Evolutionary conservation across 2,888 invertebrate species (phyloP).

Genomic region (Leptopilina myrica): DNA sequence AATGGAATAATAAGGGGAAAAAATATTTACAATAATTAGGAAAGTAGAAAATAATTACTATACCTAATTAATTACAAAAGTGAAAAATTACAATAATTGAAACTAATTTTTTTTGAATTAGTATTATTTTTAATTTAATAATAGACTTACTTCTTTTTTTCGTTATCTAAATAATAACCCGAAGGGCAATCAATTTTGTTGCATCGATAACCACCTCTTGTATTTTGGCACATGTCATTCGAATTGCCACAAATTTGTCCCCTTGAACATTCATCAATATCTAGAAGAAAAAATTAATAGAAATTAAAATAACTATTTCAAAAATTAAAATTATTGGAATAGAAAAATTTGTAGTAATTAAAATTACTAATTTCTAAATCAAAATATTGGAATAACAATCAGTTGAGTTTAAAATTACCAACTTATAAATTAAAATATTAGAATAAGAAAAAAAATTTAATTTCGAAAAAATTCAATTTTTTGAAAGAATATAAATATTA

Average conservation of each 20-base stretch:
- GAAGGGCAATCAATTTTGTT: conserved; percentile 90
- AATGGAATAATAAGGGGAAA: too few species aligned
- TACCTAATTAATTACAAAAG: background rate
- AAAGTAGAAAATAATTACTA: background rate
- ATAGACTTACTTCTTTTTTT: conserved; percentile 87
- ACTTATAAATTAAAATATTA: too few species aligned
- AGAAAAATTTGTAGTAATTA: too few species aligned
- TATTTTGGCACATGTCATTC: conserved; percentile 92
- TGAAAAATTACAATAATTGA: too few species aligned
- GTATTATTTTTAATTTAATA: background rate
- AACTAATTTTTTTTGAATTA: too few species aligned
- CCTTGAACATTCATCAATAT: conserved; percentile 86
- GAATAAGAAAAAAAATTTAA: too few species aligned
- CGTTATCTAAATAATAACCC: conserved; percentile 87
- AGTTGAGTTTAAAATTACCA: too few species aligned
- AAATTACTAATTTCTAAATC: too few species aligned
- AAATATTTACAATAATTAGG: background rate
- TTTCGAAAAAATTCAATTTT: too few species aligned
- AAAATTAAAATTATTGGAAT: too few species aligned
- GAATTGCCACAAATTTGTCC: conserved; percentile 79
- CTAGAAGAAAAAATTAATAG: conserved; percentile 74
- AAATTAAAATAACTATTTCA: background rate
- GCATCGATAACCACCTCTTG: conserved; percentile 92
- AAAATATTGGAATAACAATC: too few species aligned
- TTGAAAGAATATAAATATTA: too few species aligned